phyloP scores from a whole-genome alignment of 2,888 invertebrate species.

The Sclerodermus sp. region DNA sequence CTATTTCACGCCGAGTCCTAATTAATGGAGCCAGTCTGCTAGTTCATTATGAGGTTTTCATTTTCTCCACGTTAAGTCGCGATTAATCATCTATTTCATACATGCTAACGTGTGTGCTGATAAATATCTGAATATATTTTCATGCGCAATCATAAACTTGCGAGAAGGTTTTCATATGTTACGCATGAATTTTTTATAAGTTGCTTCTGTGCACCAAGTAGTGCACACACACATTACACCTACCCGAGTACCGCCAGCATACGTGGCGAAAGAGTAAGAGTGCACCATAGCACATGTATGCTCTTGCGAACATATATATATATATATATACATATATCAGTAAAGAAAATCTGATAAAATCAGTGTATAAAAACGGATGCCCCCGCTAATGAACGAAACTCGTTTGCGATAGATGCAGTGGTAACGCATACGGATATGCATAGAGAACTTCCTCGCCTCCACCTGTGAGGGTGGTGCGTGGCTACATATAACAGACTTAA shows the following conservation, averaged over 20 bases:
- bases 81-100: no score
- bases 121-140: not conserved
- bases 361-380: conserved; percentile 24
- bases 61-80: no score
- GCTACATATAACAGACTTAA: conserved; percentile 30
- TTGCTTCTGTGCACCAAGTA: not conserved
- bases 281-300: not conserved
- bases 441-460: conserved; percentile 8
- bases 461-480: conserved; percentile 20
- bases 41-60: no score
- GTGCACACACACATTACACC: conserved; percentile 2
- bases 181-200: not conserved
- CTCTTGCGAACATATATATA: no score
- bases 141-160: not conserved
- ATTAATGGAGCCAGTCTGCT: no score
- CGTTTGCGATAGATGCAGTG: conserved; percentile 31
- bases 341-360: conserved; percentile 42
- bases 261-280: not conserved
- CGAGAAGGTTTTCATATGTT: not conserved
- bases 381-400: conserved; percentile 46
- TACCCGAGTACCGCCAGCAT: no score
- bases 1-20: no score
- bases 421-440: not conserved
- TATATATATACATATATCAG: conserved; percentile 10
- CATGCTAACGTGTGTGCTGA: no score